Evolutionary conservation across 2,113 vertebrate species (phyloP), one percentile per base, ranked within the genome.

Genomic region (Hepsetus odoe): DNA sequence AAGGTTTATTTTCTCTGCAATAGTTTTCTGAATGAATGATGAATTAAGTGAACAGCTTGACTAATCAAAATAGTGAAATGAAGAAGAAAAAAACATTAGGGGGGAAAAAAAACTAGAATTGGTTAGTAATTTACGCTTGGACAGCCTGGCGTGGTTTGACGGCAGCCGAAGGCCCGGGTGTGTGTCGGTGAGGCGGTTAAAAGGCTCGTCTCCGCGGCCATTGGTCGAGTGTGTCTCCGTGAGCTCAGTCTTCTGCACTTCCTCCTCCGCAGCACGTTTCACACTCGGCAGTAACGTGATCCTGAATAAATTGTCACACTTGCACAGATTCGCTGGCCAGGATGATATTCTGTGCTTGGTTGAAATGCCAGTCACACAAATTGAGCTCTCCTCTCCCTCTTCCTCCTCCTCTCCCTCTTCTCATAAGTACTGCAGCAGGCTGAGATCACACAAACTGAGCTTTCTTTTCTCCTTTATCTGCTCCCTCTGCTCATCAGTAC

Each of bases 261-360:
- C 84, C 86, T 76, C 80, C 80, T 56, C 78, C 86, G 87, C 84
- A 73, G 53, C 80, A 69, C 85, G 76, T 88, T 89, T 86, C 86
- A 82, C 88, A 90, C 88, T 87, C 86, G 82, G 85, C 83, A 86
- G 85, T 87, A 90, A 92, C 86, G 87, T 91, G 90, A 91, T 85
- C 89, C 79, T 88, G 88, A 92, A 91, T 91, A 91, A 90, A 91
- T 91, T 91, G 88, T 89, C 89, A 88, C 89, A 90, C 84, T 82
- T 88, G 86, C 82, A 61, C 87, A 89, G 89, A 90, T 91, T 91
- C 89, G 88, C 90, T 86, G 89, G 86, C 88, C 87, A 88, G 90
- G 88, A 90, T 92, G 88, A 90, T 90, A 89, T 89, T 92, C 88
- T 87, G 83, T 87, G 89, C 88, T 82, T 85, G 83, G 33, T 91